Evolutionary conservation across 2,113 vertebrate species (phyloP), one percentile per base, ranked within the genome.

Genomic region (Baryphthengus martii): DNA sequence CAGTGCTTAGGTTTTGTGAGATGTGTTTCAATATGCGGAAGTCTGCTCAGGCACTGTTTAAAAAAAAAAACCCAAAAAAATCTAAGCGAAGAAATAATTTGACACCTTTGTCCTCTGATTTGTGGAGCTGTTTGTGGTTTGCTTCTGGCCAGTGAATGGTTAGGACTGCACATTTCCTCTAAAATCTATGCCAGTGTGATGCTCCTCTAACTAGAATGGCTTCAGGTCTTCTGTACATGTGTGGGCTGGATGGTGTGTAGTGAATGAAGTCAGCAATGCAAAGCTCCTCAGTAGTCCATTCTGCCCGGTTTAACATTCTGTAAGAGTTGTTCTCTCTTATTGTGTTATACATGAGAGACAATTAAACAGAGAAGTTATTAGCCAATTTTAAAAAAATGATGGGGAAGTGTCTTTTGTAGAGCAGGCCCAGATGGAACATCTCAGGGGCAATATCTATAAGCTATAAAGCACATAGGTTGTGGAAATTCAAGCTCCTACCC

Each of bases 201-300:
- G 23, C 5, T 89, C 7, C 17, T 82, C 44, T 79, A 35, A 82
- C 92, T 79, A 65, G 58, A 68, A 85, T 56, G 17, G 8, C 9
- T 82, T 55, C 81, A 23, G 3, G 28, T 93, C 42, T 67, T 75
- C 74, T 78, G 21, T 26, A 40, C 0, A 0, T 81, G 58, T 3
- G 0, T 61, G 53, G 4, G 4, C 25, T 75, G 23, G 17, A 13
- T 61, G 29, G 21, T 3, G 1, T 35, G 13, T 3, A 9, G 17
- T 2, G 3, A 87, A 85, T 59, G 45, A 88, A 61, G 33, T 50
- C 15, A 67, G 18, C 18, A 82, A 7, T 4, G 7, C 1, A 2
- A 76, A 77, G 10, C 17, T 85, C 31, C 25, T 91, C 47, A 42
- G 17, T 29, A 63, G 20, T 13, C 31, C 53, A 39, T 37, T 72